phyloP scores from a whole-genome alignment of 2,113 vertebrate genomes.

The Athene noctua region DNA sequence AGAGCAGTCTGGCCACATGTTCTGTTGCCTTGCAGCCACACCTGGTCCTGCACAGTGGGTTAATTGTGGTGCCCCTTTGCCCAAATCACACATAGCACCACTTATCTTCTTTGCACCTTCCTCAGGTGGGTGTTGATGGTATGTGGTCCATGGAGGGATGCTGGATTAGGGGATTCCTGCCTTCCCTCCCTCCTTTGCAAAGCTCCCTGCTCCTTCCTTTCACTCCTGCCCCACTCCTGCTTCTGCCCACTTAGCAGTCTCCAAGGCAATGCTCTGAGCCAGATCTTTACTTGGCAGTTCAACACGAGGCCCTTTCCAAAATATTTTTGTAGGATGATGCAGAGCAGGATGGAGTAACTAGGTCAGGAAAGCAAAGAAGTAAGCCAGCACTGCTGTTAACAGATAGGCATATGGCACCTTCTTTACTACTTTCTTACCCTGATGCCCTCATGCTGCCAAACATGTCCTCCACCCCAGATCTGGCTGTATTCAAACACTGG shows the following conservation, averaged over 20 bases:
- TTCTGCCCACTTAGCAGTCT: not conserved
- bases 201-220: not conserved
- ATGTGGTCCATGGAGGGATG: too few relatives aligned
- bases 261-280: not conserved
- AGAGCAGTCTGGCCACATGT: rapidly evolving
- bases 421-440: not conserved
- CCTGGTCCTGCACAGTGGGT: not conserved
- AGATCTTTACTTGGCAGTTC: not conserved
- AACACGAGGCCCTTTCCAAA: not conserved
- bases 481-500: not conserved
- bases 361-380: not conserved
- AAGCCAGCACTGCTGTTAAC: not conserved
- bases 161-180: not conserved
- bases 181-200: not conserved
- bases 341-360: not conserved
- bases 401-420: not conserved
- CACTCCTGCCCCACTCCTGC: not conserved
- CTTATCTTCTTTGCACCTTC: too few relatives aligned
- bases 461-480: not conserved
- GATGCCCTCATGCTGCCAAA: not conserved
- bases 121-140: not conserved
- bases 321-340: not conserved
- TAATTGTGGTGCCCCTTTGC: not conserved
- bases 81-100: not conserved
- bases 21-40: not conserved